Percentiles rank a stretch among this genome's conserved stretches.
phyloP scores from a whole-genome alignment of 2,797 vertebrate genomes.

The Carcharodon carcharias region DNA sequence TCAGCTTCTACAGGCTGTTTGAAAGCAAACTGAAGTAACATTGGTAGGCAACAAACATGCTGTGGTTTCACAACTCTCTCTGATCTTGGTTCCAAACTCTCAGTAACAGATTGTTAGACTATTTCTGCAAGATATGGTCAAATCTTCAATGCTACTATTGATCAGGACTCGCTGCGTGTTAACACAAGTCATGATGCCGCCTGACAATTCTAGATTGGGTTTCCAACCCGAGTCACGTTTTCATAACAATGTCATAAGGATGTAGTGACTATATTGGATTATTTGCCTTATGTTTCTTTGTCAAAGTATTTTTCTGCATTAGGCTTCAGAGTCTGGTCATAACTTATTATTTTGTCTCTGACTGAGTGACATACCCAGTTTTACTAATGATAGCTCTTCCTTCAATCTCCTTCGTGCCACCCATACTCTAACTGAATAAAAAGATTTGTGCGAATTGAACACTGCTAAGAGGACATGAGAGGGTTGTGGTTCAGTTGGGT shows the following conservation, averaged over 20 bases:
- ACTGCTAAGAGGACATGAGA: background rate
- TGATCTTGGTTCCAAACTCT: background rate
- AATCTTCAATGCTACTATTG: background rate
- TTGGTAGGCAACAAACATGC: background rate
- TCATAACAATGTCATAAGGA: background rate
- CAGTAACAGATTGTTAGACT: background rate
- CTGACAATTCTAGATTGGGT: background rate
- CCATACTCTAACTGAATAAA: background rate
- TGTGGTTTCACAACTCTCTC: background rate
- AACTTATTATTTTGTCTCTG: background rate
- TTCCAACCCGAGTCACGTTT: background rate
- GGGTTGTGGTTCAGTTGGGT: background rate
- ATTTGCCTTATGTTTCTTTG: background rate
- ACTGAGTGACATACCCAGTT: background rate
- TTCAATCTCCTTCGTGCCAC: background rate
- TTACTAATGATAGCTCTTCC: background rate
- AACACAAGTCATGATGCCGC: background rate
- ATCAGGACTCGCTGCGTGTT: too few species aligned
- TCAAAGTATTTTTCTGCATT: background rate
- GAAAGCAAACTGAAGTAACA: background rate
- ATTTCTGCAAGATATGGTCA: background rate
- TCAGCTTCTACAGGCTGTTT: background rate
- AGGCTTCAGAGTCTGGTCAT: background rate
- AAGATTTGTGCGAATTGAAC: background rate
- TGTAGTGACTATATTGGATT: background rate